phyloP scores from a whole-genome alignment of 2,113 vertebrate genomes.

The Fregata magnificens region DNA sequence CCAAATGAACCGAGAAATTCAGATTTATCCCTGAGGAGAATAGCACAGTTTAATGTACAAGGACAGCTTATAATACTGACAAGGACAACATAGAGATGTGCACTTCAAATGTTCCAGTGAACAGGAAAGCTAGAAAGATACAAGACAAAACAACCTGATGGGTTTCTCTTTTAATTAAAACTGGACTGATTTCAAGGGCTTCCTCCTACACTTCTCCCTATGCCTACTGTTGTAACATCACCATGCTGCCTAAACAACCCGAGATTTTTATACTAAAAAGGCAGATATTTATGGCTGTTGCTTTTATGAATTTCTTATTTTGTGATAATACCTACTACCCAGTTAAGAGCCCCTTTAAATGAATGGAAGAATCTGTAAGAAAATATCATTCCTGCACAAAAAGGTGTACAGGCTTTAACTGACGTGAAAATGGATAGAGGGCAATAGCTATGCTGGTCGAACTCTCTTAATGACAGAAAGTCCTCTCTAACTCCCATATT shows the following conservation, averaged over 20 bases:
- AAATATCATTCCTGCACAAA: neutral
- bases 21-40: slow-evolving; percentile 55
- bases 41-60: slow-evolving; percentile 54
- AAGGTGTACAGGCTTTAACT: neutral
- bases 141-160: neutral
- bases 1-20: slow-evolving; percentile 39
- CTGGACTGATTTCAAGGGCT: neutral
- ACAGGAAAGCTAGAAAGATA: neutral
- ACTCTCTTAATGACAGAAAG: neutral
- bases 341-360: neutral
- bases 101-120: slow-evolving; percentile 18
- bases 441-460: neutral
- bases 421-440: neutral
- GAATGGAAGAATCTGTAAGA: neutral
- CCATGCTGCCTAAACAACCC: neutral
- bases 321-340: neutral
- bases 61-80: slow-evolving; percentile 34
- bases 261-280: neutral
- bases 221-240: neutral
- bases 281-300: neutral
- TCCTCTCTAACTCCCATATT: neutral
- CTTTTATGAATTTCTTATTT: neutral
- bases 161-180: slow-evolving; percentile 27
- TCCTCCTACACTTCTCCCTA: neutral
- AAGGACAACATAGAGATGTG: slow-evolving; percentile 32